phyloP scores from a whole-genome alignment of 2,797 vertebrate species.

The Thalassophryne amazonica region DNA sequence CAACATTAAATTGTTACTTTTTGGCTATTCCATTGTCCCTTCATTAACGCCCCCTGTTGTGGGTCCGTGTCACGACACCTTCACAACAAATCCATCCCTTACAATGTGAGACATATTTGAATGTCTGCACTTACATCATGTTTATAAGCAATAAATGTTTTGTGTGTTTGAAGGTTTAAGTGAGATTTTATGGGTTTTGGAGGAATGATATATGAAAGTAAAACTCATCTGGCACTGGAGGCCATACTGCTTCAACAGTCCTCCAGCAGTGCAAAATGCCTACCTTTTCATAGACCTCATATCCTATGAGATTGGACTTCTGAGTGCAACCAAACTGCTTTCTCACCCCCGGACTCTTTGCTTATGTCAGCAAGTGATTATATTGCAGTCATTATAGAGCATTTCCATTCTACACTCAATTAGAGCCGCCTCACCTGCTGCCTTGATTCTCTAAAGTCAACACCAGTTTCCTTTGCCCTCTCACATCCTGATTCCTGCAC shows the following conservation, averaged over 20 bases:
- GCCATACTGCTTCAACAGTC: constrained; percentile 42
- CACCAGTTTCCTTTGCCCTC: neutral
- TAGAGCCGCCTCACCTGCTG: constrained; percentile 44
- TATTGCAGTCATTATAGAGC: constrained; percentile 44
- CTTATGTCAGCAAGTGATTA: constrained; percentile 67
- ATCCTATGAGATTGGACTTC: constrained; percentile 47
- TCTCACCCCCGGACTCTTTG: constrained; percentile 35
- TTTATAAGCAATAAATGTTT: constrained; percentile 13
- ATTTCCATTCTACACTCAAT: constrained; percentile 50
- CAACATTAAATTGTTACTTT: too few relatives aligned
- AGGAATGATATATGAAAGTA: constrained; percentile 17
- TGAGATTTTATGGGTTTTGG: constrained; percentile 5
- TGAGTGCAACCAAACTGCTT: constrained; percentile 41
- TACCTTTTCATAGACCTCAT: constrained; percentile 42
- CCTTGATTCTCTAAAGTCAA: constrained; percentile 18
- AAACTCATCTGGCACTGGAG: constrained; percentile 24
- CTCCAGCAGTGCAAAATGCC: constrained; percentile 48
- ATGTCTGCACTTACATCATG: constrained; percentile 7
- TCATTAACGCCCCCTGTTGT: too few relatives aligned
- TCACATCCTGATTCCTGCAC: constrained; percentile 1
- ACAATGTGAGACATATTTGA: neutral
- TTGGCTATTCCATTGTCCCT: too few relatives aligned
- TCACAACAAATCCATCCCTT: too few relatives aligned
- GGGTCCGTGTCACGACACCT: too few relatives aligned
- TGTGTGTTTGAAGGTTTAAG: constrained; percentile 5